phyloP scores from a whole-genome alignment of 2,113 vertebrate genomes.

The Barbus barbus region DNA sequence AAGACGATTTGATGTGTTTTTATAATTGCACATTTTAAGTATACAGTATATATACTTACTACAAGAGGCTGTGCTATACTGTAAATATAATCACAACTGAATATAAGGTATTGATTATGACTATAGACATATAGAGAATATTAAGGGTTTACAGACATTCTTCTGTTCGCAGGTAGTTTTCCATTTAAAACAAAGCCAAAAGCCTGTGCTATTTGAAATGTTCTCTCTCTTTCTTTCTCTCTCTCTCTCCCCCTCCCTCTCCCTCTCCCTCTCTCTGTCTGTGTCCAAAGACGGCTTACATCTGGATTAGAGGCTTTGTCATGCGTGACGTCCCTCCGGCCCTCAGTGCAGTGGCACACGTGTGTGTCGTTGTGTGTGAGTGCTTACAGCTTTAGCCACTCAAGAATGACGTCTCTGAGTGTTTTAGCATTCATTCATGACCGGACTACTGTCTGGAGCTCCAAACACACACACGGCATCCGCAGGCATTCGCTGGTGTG shows the following conservation, averaged over 20 bases:
- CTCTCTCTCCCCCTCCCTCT: no score
- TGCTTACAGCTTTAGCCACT: slow-evolving; percentile 35
- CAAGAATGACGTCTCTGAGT: slow-evolving; percentile 56
- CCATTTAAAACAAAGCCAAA: not conserved
- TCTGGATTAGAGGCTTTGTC: slow-evolving; percentile 51
- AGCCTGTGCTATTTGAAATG: not conserved
- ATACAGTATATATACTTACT: no score
- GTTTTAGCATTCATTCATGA: slow-evolving; percentile 60
- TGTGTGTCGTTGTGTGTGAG: slow-evolving; percentile 27
- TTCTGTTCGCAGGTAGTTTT: not conserved
- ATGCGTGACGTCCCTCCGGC: slow-evolving; percentile 22
- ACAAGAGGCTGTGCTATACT: no score
- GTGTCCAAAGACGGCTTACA: slow-evolving; percentile 40
- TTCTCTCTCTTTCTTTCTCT: no score
- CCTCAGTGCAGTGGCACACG: slow-evolving; percentile 26
- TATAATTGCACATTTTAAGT: no score
- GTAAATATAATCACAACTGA: no score
- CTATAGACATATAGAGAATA: no score
- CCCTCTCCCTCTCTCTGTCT: no score
- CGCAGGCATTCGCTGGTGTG: slow-evolving; percentile 52
- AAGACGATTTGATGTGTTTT: no score
- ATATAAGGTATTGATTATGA: no score
- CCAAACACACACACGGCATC: not conserved
- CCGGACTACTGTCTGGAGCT: slow-evolving; percentile 25
- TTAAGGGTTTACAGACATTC: no score